Conservation (phyloP, 2,113 vertebrate genomes). For the Pachypanchax playfairii region DNA sequence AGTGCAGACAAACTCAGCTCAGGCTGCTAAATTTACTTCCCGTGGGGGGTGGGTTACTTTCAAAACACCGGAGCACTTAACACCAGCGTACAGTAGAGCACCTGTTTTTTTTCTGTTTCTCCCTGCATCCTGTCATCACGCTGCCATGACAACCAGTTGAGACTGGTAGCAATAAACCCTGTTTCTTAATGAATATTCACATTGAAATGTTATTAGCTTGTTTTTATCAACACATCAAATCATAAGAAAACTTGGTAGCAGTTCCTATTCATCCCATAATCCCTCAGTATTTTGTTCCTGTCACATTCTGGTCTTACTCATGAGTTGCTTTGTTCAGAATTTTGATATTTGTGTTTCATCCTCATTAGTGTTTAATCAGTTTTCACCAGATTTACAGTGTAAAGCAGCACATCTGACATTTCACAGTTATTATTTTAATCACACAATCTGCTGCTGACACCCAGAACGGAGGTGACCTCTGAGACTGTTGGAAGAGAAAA, state of each 20-base stretch:
- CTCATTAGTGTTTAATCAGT: not conserved
- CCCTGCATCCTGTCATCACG: constrained; percentile 11
- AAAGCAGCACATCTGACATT: not conserved
- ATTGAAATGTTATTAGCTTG: not conserved
- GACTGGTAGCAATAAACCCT: constrained; percentile 11
- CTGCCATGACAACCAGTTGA: constrained; percentile 57
- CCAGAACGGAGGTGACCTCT: not conserved
- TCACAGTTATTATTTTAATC: constrained; percentile 5
- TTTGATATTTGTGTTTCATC: too few species aligned
- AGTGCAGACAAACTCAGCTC: constrained; percentile 29
- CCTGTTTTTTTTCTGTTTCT: not conserved
- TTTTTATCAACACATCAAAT: constrained; percentile 5
- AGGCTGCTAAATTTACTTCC: constrained; percentile 51
- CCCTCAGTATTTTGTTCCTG: too few species aligned
- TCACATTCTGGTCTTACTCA: too few species aligned
- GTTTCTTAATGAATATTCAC: constrained; percentile 5
- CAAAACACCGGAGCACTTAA: constrained; percentile 43
- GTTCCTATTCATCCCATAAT: too few species aligned
- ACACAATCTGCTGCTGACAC: not conserved
- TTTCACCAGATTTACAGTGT: constrained; percentile 6
- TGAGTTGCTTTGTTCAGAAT: too few species aligned
- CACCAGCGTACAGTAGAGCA: not conserved
- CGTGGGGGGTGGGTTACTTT: not conserved
- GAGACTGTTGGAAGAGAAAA: not conserved
- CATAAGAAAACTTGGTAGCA: too few species aligned